These are phyloP conservation scores for Enteromius fasciolatus DNA, from an alignment of 2,797 vertebrate species.

Conservation along the genomic window DNA sequence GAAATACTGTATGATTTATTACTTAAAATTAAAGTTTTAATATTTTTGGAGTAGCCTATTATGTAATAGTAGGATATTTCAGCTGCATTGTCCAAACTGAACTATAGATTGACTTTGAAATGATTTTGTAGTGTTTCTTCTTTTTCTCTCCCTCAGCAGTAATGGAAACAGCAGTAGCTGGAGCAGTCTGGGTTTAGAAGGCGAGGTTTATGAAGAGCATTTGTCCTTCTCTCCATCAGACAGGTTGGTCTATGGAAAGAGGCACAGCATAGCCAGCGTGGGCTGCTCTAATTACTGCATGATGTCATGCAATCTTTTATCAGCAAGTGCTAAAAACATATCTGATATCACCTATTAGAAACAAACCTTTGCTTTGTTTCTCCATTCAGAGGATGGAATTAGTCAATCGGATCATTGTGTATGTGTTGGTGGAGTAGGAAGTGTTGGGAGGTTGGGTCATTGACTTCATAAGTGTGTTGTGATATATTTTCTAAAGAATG, in stretches of 20 bases:
- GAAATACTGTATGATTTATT: too few relatives aligned
- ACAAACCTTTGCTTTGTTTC: slow-evolving; percentile 57
- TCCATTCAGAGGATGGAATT: slow-evolving; percentile 46
- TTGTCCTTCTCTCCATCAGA: slow-evolving; percentile 97
- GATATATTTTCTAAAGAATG: slow-evolving; percentile 15
- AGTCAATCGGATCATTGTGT: slow-evolving; percentile 48
- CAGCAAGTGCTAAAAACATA: slow-evolving; percentile 65
- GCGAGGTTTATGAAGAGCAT: slow-evolving; percentile 95
- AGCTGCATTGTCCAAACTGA: too few relatives aligned
- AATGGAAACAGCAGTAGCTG: slow-evolving; percentile 99
- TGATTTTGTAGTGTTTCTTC: slow-evolving; percentile 42
- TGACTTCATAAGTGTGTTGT: slow-evolving; percentile 18
- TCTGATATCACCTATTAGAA: slow-evolving; percentile 60
- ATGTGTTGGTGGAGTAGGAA: slow-evolving; percentile 36
- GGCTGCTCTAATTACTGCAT: slow-evolving; percentile 80
- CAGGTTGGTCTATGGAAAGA: slow-evolving; percentile 90
- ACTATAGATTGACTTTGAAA: slow-evolving; percentile 28
- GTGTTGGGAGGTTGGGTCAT: slow-evolving; percentile 41
- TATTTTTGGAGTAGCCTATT: too few relatives aligned
- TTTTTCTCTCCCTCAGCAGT: slow-evolving; percentile 88
- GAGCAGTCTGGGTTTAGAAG: slow-evolving; percentile 99
- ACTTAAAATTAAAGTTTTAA: too few relatives aligned
- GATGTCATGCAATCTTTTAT: slow-evolving; percentile 73
- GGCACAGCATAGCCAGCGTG: slow-evolving; percentile 64
- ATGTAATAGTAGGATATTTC: too few relatives aligned